Evolutionary conservation across 1,140 invertebrate genomes (phyloP), one percentile per base, ranked within the genome.

Genomic region (Drosophila sucinea): DNA sequence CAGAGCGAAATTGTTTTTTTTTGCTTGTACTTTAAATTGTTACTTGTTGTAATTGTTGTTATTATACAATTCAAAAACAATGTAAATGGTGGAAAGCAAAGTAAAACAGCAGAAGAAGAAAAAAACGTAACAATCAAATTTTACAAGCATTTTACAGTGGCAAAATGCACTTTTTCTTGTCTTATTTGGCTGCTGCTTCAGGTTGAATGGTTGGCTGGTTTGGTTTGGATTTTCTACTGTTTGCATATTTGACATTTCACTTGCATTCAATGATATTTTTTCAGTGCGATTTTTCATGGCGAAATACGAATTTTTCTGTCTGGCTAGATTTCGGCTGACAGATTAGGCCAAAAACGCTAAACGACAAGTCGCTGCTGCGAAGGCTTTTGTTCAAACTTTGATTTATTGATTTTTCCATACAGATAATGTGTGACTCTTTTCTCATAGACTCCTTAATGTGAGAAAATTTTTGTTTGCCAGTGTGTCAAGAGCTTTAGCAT

Each of bases 381-480:
- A 67, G 70, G 60, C 58, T 73, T 85, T 86, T 76, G 71, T 73
- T 57, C 70, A 65, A 68, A 64, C 60, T 77, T 77, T 85, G 86
- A 89, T 79, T 86, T 86, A 89, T 89, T 90, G 84, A 89, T 89
- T 90, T 89, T 89, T 87, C 67, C 86, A 64, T 64, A 51, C 60
- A 86, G 84, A 90, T 89, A 89, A 89, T 89, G 84, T 89, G 86
- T 90, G 82, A 89, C 44, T 51, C 44, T 86, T 90, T 89, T 90
- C 84, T 78, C 86, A 89, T 90, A 86, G 71, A 78, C 69, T 68
- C 54, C 54, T 68, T 86, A 87, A 86, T 86, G 82, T 86, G 82
- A 86, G 82, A 86, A 86, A 83, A 79, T 86, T 71, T 79, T 73
- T 51, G 61, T 79, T 73, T 51, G 57, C 74, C 65, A 77, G 67